Percentiles rank a stretch among this genome's conserved stretches.
Conservation (phyloP, 2,113 vertebrate genomes). For the Rhadina sibilatrix region DNA sequence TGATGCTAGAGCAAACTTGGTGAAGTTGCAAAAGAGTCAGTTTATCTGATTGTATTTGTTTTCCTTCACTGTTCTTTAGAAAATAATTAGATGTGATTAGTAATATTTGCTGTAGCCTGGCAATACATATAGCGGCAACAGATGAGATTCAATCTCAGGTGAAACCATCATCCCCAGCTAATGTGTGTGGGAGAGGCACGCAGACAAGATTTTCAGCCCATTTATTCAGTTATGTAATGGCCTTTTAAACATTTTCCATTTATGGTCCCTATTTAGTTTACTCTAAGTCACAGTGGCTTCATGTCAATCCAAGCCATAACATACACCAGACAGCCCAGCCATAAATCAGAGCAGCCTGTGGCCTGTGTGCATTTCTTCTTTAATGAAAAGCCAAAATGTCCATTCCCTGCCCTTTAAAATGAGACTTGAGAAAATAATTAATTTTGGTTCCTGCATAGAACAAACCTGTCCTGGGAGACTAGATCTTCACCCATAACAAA, state of each 20-base stretch:
- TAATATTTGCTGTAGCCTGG: constrained; percentile 22
- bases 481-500: neutral
- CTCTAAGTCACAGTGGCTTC: neutral
- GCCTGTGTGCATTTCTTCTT: neutral
- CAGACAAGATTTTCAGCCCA: constrained; percentile 7
- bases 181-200: neutral
- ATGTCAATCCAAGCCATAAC: neutral
- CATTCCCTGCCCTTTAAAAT: neutral
- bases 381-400: neutral
- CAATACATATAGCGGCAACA: neutral
- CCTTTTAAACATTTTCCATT: constrained; percentile 3
- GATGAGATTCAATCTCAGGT: neutral
- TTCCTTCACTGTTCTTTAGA: neutral
- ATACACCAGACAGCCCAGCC: neutral
- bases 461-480: neutral
- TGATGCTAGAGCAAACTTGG: neutral
- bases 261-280: neutral
- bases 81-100: neutral
- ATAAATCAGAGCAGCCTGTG: neutral
- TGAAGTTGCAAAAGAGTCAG: neutral
- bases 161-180: neutral
- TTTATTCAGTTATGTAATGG: constrained; percentile 11
- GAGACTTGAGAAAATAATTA: neutral
- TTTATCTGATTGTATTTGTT: constrained; percentile 30
- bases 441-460: neutral